Percentiles rank a stretch among this genome's conserved stretches.
Evolutionary conservation across 2,888 invertebrate genomes (phyloP).

Genomic region (Macaria liturata): DNA sequence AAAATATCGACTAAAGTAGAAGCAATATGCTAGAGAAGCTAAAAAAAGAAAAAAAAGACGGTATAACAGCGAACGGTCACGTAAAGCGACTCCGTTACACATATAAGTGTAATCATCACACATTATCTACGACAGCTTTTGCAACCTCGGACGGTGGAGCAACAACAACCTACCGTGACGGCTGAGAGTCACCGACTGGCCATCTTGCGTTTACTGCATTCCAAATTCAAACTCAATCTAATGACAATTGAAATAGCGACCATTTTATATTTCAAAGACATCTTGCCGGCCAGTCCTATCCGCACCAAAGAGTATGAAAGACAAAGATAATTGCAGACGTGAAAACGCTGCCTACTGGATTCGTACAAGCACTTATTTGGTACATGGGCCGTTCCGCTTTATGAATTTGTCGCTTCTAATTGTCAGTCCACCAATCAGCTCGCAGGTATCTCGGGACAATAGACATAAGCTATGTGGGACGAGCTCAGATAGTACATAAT

Average conservation of each 20-base stretch:
- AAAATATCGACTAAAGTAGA: too few species aligned
- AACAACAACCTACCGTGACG: slow-evolving; percentile 70
- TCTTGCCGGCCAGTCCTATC: slow-evolving; percentile 32
- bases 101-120: slow-evolving; percentile 65
- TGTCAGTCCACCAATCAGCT: slow-evolving; percentile 55
- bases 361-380: slow-evolving; percentile 14
- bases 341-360: slow-evolving; percentile 32
- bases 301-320: slow-evolving; percentile 35
- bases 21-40: too few species aligned
- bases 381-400: slow-evolving; percentile 42
- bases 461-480: slow-evolving; percentile 39
- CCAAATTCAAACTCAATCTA: slow-evolving; percentile 29
- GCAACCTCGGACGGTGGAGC: slow-evolving; percentile 71
- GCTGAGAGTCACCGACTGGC: slow-evolving; percentile 61
- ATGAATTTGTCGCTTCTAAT: slow-evolving; percentile 67
- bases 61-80: slow-evolving; percentile 47
- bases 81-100: slow-evolving; percentile 70
- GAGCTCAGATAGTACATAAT: slow-evolving; percentile 43
- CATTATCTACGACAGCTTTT: slow-evolving; percentile 71
- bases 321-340: slow-evolving; percentile 31
- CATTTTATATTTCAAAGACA: slow-evolving; percentile 17
- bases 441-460: slow-evolving; percentile 42
- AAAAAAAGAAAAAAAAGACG: slow-evolving; percentile 37
- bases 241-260: slow-evolving; percentile 24
- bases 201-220: slow-evolving; percentile 36